Base-by-base conservation (phyloP, 2,888 invertebrate species). In the Alviniconcha strummeri region DNA sequence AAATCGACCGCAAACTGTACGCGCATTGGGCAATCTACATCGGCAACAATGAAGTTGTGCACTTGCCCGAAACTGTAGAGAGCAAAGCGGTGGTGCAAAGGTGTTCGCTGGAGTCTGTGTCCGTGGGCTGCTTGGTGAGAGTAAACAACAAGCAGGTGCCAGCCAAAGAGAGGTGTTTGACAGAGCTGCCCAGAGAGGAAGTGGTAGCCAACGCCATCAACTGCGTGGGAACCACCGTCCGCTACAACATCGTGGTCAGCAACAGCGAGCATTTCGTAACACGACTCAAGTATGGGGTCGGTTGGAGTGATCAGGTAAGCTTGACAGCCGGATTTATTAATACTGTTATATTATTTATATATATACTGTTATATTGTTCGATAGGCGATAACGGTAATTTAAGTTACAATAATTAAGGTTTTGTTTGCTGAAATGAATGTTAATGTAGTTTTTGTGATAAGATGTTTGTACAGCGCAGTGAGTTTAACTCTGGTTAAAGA, bases 241-340 rank as follows among this genome's bases (percentile, higher is more conserved):
- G 87, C 19, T 90, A 90, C 85, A 90, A 91, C 86, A 85, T 90
- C 67, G 85, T 92, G 75, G 89, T 89, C 9, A 88, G 86, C 84
- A 92, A 91, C 84, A 88, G 89, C 85, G 92, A 92, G 87, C 91
- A 91, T 86, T 92, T 89, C 84, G 90, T 90, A 7, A 92, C 92
- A 8, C 88, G 90, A 64, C 91, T 91, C 90, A 90, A 90, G 82
- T 92, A 90, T 86, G 92, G 91, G 0, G 80, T 84, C 11, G 88
- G 89, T 9, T 92, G 92, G 92, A 91, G 92, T 85, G 91, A 92
- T 85, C 91, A 92, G 91, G 92, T 92, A 55, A 8, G n/a, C 9
- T 60, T 60, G 60, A 60, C 60, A 36, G 36, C 36, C 36, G 36
- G 36, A 36, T 36, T 36, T 36, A 36, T 36, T 36, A 36, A 36